Conservation (phyloP, 1,140 invertebrate genomes). For the Drosophila seguyi region DNA sequence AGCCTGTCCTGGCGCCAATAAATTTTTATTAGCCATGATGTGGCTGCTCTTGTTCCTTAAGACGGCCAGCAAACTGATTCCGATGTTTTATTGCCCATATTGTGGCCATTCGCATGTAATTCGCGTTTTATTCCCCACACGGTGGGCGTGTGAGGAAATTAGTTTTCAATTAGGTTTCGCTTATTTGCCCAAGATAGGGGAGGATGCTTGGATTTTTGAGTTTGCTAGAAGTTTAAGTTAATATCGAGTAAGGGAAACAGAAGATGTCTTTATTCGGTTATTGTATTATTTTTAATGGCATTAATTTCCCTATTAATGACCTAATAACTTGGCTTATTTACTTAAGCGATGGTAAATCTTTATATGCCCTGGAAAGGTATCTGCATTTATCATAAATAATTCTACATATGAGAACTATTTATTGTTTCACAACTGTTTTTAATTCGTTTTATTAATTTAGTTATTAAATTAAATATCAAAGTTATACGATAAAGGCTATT, state of each 20-base stretch:
- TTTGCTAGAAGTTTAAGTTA: not conserved
- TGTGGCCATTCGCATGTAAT: slow-evolving; percentile 75
- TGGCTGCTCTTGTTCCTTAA: slow-evolving; percentile 66
- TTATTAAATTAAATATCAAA: too few relatives aligned
- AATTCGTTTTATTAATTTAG: not conserved
- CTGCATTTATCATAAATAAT: not conserved
- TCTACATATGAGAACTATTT: not conserved
- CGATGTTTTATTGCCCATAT: slow-evolving; percentile 79
- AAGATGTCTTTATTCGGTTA: not conserved
- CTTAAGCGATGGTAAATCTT: not conserved
- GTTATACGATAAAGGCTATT: too few relatives aligned
- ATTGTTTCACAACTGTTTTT: not conserved
- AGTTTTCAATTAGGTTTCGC: slow-evolving; percentile 74
- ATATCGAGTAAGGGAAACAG: not conserved
- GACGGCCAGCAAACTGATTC: slow-evolving; percentile 72
- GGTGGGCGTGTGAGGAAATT: slow-evolving; percentile 57
- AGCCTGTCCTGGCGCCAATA: slow-evolving; percentile 77
- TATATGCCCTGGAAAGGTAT: not conserved
- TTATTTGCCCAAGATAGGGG: slow-evolving; percentile 34
- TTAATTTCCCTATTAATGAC: not conserved
- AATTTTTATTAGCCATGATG: slow-evolving; percentile 83
- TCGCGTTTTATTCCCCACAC: slow-evolving; percentile 67
- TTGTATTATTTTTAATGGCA: not conserved
- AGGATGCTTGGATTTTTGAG: not conserved
- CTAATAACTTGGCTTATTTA: accelerated